Conservation (phyloP, 92 coral and sea anemone genomes). For the Bergia puertoricense region DNA sequence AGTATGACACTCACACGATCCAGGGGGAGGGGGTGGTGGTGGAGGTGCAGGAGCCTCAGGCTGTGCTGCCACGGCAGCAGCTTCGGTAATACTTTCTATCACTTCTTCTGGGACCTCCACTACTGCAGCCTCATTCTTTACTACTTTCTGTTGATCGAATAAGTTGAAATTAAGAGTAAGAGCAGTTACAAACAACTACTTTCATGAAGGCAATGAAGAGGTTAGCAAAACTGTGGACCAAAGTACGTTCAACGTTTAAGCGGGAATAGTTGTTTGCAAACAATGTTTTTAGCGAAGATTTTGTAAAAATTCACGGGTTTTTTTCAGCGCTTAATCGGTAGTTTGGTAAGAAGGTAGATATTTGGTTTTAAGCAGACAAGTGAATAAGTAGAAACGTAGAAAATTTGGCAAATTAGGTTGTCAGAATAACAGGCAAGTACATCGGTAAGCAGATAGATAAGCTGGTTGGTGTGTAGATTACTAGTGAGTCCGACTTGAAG, state of each 20-base stretch:
- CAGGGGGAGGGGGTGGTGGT: conserved; percentile 75
- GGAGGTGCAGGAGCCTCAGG: conserved; percentile 78
- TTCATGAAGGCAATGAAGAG: not conserved
- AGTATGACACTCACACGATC: conserved; percentile 40
- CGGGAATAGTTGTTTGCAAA: too few relatives aligned
- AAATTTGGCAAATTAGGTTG: too few relatives aligned
- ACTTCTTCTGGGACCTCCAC: conserved; percentile 83
- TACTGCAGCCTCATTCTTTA: conserved; percentile 80
- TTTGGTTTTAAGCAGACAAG: too few relatives aligned
- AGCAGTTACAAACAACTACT: not conserved
- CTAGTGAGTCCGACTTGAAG: not conserved
- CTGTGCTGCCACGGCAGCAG: conserved; percentile 83
- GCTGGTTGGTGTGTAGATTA: too few relatives aligned
- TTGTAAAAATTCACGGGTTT: too few relatives aligned
- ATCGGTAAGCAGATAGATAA: too few relatives aligned
- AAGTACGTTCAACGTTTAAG: not conserved
- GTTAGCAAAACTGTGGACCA: not conserved
- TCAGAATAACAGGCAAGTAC: too few relatives aligned
- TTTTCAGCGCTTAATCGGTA: too few relatives aligned
- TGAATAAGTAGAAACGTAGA: too few relatives aligned
- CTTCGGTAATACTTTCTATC: conserved; percentile 74
- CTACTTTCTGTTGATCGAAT: conserved; percentile 68
- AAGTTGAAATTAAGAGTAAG: too few relatives aligned
- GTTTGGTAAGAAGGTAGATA: too few relatives aligned
- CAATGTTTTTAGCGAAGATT: too few relatives aligned